Conservation (phyloP, 2,113 vertebrate species). For the Lanius collurio region DNA sequence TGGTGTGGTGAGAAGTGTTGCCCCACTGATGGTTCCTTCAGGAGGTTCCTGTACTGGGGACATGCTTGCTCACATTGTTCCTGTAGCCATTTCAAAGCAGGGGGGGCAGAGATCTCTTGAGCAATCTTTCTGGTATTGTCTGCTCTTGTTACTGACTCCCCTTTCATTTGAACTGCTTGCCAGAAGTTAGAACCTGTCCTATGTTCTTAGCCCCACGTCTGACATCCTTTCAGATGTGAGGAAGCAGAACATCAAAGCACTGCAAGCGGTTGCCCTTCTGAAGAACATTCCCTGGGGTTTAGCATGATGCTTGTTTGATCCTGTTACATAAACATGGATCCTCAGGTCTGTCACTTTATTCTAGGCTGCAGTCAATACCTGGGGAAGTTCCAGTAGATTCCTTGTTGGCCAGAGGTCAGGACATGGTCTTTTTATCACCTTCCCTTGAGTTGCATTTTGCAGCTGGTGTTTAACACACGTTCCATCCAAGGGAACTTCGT, state of each 20-base stretch:
- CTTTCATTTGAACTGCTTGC: conserved; percentile 42
- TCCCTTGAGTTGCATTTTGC: not conserved
- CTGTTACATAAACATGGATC: not conserved
- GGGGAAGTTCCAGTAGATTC: not conserved
- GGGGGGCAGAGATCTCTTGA: conserved; percentile 7
- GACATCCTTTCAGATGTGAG: not conserved
- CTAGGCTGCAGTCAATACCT: not conserved
- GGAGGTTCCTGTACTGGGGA: not conserved
- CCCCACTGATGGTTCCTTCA: not conserved
- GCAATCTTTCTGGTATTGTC: not conserved
- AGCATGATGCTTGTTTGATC: conserved; percentile 10
- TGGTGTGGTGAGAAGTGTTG: not conserved
- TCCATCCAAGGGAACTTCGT: not conserved
- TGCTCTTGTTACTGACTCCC: not conserved
- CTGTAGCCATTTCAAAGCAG: not conserved
- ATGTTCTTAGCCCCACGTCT: not conserved
- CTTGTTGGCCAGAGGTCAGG: not conserved
- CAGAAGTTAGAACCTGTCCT: conserved; percentile 51
- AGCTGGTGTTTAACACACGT: not conserved
- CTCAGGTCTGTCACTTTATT: not conserved
- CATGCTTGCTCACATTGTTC: not conserved
- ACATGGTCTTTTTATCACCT: not conserved
- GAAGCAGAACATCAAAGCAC: conserved; percentile 34
- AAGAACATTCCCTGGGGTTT: conserved; percentile 7
- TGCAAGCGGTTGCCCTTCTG: not conserved